Base-by-base conservation (phyloP, 2,888 invertebrate species). In the Chloroclysta siterata region DNA sequence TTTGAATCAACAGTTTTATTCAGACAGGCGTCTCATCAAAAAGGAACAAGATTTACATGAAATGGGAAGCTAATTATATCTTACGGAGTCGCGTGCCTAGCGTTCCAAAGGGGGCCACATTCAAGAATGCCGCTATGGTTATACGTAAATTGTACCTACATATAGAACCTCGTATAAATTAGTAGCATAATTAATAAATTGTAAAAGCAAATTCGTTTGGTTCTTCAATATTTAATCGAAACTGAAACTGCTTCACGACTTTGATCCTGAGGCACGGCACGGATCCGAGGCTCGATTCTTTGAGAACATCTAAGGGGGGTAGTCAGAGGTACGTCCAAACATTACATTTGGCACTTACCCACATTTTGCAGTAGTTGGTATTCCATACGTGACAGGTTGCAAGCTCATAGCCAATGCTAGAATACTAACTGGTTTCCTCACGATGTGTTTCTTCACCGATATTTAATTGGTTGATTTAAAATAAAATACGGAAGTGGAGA, bases 1-100 rank as follows among this genome's bases (percentile, higher is more conserved):
- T 59, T 71, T 69, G 63, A 65, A 69, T 67, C 69, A 72, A 70
- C 65, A 60, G 65, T 66, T 69, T 67, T 70, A 70, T 70, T 69
- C 59, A 70, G 66, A 50, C 72, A 65, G 61, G 55, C 69, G 58
- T 66, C 61, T 71, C 73, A 72, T 75, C 73, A 71, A 77, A 79
- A 80, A 80, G 76, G 79, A 76, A 74, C 77, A 81, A 78, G 75
- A 77, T 82, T 80, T 77, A 81, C 78, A 75, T 72, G 82, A 81
- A 79, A 79, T 77, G 79, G 74, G 77, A 72, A 77, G 85, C 89
- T 90, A 90, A 90, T 89, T 86, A 87, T 90, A 89, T 73, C 81
- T 74, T 69, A 77, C 74, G 81, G 74, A 75, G 84, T 80, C 83
- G 87, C 89, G 74, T 86, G 82, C 86, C 83, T 84, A 78, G 79